Conservation (phyloP, 1,140 invertebrate species). For the Dendroctonus valens region DNA sequence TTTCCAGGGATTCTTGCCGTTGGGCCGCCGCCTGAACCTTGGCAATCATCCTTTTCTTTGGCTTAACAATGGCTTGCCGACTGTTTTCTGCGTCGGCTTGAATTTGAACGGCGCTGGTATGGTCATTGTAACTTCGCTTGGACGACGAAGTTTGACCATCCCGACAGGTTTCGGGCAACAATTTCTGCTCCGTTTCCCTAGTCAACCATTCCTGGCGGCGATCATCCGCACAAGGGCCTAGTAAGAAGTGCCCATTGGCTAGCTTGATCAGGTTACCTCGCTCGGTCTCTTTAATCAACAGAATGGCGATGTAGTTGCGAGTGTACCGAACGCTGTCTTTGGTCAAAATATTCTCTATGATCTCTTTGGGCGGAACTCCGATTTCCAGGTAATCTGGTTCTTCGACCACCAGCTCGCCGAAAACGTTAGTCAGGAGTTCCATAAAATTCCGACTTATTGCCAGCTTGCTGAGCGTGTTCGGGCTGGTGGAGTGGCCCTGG, state of each 20-base stretch:
- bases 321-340: constrained; percentile 64
- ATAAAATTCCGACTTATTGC: constrained; percentile 46
- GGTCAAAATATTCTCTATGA: constrained; percentile 62
- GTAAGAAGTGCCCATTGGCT: constrained; percentile 65
- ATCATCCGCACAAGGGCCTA: constrained; percentile 55
- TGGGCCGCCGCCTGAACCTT: constrained; percentile 22
- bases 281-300: constrained; percentile 65
- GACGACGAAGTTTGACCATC: neutral
- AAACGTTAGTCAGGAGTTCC: constrained; percentile 61
- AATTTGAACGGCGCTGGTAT: constrained; percentile 12
- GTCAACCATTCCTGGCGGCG: constrained; percentile 5
- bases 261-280: constrained; percentile 65
- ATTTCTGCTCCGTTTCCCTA: constrained; percentile 21
- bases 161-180: neutral
- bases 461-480: constrained; percentile 44
- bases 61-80: constrained; percentile 22
- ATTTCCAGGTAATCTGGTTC: constrained; percentile 70
- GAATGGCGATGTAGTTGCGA: constrained; percentile 62
- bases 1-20: constrained; percentile 21
- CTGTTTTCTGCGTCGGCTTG: constrained; percentile 23
- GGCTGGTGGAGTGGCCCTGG: constrained; percentile 47
- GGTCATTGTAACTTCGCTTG: constrained; percentile 7
- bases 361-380: constrained; percentile 64
- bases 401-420: constrained; percentile 66
- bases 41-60: constrained; percentile 34